Base-by-base conservation (phyloP, 2,797 vertebrate genomes). In the Takifugu rubripes region DNA sequence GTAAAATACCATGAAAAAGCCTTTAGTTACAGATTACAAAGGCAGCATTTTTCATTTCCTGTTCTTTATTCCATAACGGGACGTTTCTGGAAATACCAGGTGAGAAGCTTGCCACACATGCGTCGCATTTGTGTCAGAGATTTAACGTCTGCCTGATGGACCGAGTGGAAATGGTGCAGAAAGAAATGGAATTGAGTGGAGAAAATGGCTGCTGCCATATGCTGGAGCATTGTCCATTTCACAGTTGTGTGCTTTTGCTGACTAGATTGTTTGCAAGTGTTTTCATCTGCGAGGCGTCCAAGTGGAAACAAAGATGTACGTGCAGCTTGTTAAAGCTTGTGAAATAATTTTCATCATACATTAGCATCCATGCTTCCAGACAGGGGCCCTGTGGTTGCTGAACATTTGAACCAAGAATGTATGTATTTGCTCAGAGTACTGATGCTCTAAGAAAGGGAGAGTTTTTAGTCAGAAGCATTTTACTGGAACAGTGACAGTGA, bases 41-140 rank as follows among this genome's bases (percentile, higher is more conserved):
- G 69, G 74, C 74, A 53, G 63, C 45, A 71, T 78, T 74, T 86
- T 84, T 88, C 88, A 83, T 89, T 88, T 85, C 85, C 83, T 82
- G 79, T 85, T 85, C 83, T 82, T 78, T 75, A 77, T 88, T 87
- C 89, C 85, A 90, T 83, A 85, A 83, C 68, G 75, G 76, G 78
- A 83, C 87, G 88, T 91, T 88, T 86, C 87, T 78, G 76, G 81
- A 71, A 72, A 78, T 78, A 78, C 76, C 70, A 63, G 68, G 65
- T 78, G 64, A 65, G 63, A 75, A 66, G 66, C 72, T 69, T 61
- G 65, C 71, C 73, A 84, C 75, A 85, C 82, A 75, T 79, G 80
- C 78, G 73, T 52, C 63, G 80, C 77, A 82, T 88, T 87, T 84
- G 62, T 83, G 69, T 69, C 68, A 26, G 60, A 74, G 70, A 79